Evolutionary conservation across 2,888 invertebrate genomes (phyloP).

Genomic region (Apodemia zela): DNA sequence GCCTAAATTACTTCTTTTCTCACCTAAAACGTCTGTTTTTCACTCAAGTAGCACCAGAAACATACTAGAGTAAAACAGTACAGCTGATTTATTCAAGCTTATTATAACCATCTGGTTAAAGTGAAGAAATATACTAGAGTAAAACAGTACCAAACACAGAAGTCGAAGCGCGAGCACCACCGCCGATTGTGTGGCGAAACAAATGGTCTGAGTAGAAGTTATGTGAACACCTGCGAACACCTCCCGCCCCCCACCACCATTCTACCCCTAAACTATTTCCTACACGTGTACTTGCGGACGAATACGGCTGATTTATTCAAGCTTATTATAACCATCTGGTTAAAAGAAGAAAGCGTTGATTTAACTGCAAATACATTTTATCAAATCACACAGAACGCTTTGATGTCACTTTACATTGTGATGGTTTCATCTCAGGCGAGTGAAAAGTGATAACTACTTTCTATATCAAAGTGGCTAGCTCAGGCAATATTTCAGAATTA

Average conservation of each 20-base stretch:
- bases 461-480: too few relatives aligned
- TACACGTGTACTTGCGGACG: constrained; percentile 3
- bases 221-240: constrained; percentile 10
- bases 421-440: too few relatives aligned
- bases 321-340: background rate
- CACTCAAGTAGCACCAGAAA: too few relatives aligned
- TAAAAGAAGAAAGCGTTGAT: too few relatives aligned
- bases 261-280: background rate
- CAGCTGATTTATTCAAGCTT: background rate
- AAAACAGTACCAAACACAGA: background rate
- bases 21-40: too few relatives aligned
- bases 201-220: constrained; percentile 12
- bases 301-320: background rate
- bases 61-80: background rate
- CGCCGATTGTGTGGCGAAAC: constrained; percentile 10
- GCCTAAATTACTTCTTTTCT: too few relatives aligned
- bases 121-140: too few relatives aligned
- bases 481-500: too few relatives aligned
- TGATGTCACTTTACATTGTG: too few relatives aligned
- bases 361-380: too few relatives aligned
- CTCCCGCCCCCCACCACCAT: background rate
- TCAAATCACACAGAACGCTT: too few relatives aligned
- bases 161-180: background rate
- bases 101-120: background rate
- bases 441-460: too few relatives aligned